These are phyloP conservation scores for Amblyjoppa proteus DNA, from an alignment of 2,888 invertebrate genomes.

Conservation along the genomic window DNA sequence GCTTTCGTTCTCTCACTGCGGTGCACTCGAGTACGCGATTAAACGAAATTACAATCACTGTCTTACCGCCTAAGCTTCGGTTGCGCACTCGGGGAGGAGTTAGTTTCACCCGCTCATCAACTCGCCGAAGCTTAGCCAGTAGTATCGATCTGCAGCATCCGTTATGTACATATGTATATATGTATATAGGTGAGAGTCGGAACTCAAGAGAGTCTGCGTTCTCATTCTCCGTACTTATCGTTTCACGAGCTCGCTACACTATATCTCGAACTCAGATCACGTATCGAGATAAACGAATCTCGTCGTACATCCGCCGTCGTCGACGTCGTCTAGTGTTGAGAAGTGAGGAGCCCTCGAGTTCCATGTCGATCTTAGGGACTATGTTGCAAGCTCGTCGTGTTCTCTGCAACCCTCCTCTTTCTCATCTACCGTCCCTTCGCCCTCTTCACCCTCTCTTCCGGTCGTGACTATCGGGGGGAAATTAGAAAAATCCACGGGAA, in stretches of 20 bases:
- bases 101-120: slow-evolving; percentile 38
- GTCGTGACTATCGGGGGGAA: not conserved
- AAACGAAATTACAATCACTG: slow-evolving; percentile 57
- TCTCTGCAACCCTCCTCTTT: not conserved
- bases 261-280: slow-evolving; percentile 52
- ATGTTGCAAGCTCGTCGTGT: not conserved
- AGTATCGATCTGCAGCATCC: not conserved
- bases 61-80: not conserved
- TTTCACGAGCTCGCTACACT: not conserved
- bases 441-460: not conserved
- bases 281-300: slow-evolving; percentile 48
- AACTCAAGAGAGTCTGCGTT: slow-evolving; percentile 13
- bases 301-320: not conserved
- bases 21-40: slow-evolving; percentile 38
- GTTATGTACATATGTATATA: not conserved
- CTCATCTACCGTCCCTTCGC: not conserved
- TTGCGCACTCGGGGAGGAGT: slow-evolving; percentile 22
- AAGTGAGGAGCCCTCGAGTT: slow-evolving; percentile 23
- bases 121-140: slow-evolving; percentile 20
- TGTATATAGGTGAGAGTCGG: not conserved
- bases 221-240: slow-evolving; percentile 30
- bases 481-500: not conserved
- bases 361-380: not conserved
- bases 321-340: not conserved
- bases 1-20: slow-evolving; percentile 5